Evolutionary conservation across 2,113 vertebrate genomes (phyloP), one percentile per base, ranked within the genome.

Genomic region (Scomber japonicus): DNA sequence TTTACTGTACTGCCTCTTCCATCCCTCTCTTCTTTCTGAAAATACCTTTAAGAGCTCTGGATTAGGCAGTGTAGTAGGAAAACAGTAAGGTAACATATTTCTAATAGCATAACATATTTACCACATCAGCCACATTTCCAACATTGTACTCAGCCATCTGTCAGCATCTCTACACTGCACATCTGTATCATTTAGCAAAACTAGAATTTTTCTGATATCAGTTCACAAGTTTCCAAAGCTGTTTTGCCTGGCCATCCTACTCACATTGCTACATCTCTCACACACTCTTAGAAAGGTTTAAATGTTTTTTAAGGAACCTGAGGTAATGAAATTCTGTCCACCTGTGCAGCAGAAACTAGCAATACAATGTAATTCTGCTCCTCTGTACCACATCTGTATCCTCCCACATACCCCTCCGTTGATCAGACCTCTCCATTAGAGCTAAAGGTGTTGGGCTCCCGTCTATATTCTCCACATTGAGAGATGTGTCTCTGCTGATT

Each of bases 401-500:
- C 75, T 81, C 75, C 56, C 80, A 74, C 59, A 71, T 65, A 55
- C 50, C 65, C 63, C 54, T 63, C 13, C 9, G 17, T 50, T 84
- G 73, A 61, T 81, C 81, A 78, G 61, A 62, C 63, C 86, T 80
- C 89, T 81, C 78, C 82, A 83, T 86, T 83, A 86, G 56, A 79
- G 83, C 88, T 62, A 50, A 84, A 90, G 87, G 85, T 91, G 92
- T 70, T 68, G 76, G 48, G 79, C 60, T 62, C 66, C 81, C 62
- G 70, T 88, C 85, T 81, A 51, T 77, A 16, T 80, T 64, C 75
- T 73, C 66, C 51, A 45, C 79, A 35, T 44, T 54, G 66, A 82
- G 89, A 85, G 75, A 88, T 63, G 83, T 82, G 79, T 80, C 85
- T 90, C 80, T 88, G 87, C 83, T 93, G 93, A 93, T 93, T 93